Conservation (phyloP, 2,113 vertebrate genomes). For the Mandrillus leucophaeus region DNA sequence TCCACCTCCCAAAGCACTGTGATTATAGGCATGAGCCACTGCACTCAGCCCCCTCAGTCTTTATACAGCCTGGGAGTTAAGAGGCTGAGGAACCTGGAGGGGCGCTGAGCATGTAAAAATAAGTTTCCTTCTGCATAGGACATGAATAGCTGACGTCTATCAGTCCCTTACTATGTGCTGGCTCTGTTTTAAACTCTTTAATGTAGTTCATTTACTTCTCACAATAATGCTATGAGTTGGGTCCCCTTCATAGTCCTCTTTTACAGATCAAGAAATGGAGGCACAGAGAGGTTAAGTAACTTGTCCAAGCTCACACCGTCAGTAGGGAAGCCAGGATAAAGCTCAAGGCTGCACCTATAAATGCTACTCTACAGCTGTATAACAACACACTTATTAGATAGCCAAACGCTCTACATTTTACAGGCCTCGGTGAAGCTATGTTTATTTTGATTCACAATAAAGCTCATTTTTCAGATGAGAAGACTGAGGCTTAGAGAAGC, state of each 20-base stretch:
- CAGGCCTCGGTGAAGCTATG: not conserved
- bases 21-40: too few species aligned
- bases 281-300: not conserved
- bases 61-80: not conserved
- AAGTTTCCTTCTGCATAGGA: not conserved
- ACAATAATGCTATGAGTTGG: accelerated
- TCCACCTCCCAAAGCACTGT: too few species aligned
- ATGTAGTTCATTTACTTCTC: not conserved
- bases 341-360: not conserved
- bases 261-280: not conserved
- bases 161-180: not conserved
- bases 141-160: accelerated
- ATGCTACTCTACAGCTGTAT: accelerated
- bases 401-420: too few species aligned
- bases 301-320: not conserved
- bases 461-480: not conserved
- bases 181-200: not conserved
- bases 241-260: not conserved
- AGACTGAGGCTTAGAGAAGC: not conserved
- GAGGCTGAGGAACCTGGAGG: not conserved
- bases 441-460: not conserved
- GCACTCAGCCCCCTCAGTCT: too few species aligned
- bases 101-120: not conserved
- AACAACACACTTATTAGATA: accelerated
- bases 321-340: not conserved